phyloP scores from a whole-genome alignment of 2,888 invertebrate species.

The Polydrusus pterygomalis region DNA sequence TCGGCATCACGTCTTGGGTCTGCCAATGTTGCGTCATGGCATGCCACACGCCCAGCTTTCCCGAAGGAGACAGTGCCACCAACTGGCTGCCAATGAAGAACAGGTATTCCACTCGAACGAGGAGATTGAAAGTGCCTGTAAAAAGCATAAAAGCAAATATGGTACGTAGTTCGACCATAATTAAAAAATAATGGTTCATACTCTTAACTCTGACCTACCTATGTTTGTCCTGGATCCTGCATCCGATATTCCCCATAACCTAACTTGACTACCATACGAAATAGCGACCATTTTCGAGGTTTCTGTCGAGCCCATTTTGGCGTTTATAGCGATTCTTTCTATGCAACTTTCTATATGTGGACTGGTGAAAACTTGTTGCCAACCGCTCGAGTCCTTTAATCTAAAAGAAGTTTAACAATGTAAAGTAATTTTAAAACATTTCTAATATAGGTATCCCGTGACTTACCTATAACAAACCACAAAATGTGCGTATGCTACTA shows the following conservation, averaged over 20 bases:
- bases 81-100: constrained; percentile 98
- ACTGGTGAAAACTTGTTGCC: constrained; percentile 96
- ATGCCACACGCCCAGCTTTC: constrained; percentile 99
- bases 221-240: constrained; percentile 84
- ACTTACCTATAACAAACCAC: constrained; percentile 92
- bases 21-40: constrained; percentile 99
- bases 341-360: constrained; percentile 92
- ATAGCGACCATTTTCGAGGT: constrained; percentile 88
- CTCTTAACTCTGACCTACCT: constrained; percentile 69
- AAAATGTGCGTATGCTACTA: constrained; percentile 96
- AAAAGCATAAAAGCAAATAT: constrained; percentile 52
- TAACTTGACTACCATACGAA: constrained; percentile 84
- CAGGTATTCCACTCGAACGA: constrained; percentile 94
- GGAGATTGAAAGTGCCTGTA: constrained; percentile 90
- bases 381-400: constrained; percentile 96
- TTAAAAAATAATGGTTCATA: not conserved
- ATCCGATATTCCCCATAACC: constrained; percentile 87
- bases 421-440: too few relatives aligned
- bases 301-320: constrained; percentile 77
- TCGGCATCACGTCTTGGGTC: constrained; percentile 95
- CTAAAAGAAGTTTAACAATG: too few relatives aligned
- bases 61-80: constrained; percentile 94
- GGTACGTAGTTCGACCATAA: too few relatives aligned
- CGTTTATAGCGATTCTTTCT: constrained; percentile 93
- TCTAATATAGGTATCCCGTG: not conserved